Evolutionary conservation across 2,888 invertebrate genomes (phyloP), one percentile per base, ranked within the genome.

Genomic region (Coelopa pilipes): DNA sequence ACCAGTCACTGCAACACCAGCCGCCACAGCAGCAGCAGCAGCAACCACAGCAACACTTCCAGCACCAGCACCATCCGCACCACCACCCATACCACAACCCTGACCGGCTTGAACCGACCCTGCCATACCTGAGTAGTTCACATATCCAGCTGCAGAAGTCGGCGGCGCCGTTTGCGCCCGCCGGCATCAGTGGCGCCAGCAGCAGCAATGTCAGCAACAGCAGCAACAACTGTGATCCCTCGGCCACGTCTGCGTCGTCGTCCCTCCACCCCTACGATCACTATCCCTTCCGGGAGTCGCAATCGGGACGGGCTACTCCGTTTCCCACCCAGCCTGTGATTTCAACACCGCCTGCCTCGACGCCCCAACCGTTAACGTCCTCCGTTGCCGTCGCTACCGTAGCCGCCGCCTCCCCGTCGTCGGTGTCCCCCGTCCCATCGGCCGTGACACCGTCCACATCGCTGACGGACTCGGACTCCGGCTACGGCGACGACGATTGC

Each of bases 401-500:
- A 34, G 34, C 7, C 7, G 34, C 7, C 34, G 34, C 34, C 34
- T 7, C 34, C 34, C 9, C 87, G 53, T 59, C 78, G 47, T 65
- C 76, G 62, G 80, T 90, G 2, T 50, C 79, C 13, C 76, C 76
- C 60, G 17, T 60, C 11, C 66, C 76, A 3, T 45, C 79, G 9
- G 77, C 78, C 50, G 78, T 75, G 73, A 34, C 34, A 7, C 7
- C 34, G 34, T 34, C 34, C 2, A 4, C 34, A 7, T 34, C 34
- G 34, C 77, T 81, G 59, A 81, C 81, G 78, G 93, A 93, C 85
- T 91, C 90, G 70, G 93, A 93, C 86, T 93, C 93, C 21, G 94
- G 94, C 79, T 92, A 92, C 86, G 93, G 93, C 81, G 94, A 94
- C 87, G 91, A 92, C 76, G 92, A 93, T 80, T 90, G 90, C 84